Conservation (phyloP, 2,113 vertebrate genomes). For the Ictidomys tridecemlineatus region DNA sequence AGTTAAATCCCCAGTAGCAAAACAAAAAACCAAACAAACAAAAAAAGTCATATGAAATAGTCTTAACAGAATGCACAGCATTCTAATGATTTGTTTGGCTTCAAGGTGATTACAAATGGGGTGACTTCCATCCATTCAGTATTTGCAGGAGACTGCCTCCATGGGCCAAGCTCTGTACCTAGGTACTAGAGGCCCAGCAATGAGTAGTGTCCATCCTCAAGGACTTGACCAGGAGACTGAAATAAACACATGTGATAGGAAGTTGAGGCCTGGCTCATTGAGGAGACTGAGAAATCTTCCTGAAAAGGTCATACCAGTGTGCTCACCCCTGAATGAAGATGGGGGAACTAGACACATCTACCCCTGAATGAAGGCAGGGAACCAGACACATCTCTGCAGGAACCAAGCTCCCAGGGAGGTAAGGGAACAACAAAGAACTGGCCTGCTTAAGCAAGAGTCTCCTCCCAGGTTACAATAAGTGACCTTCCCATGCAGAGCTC, state of each 20-base stretch:
- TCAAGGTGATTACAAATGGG: neutral
- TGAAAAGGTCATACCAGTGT: accelerated
- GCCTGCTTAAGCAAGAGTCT: accelerated
- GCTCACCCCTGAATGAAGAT: neutral
- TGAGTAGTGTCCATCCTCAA: neutral
- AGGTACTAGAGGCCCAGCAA: neutral
- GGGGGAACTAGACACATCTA: neutral
- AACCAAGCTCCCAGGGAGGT: neutral
- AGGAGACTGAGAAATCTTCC: accelerated
- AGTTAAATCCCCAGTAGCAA: too few species aligned
- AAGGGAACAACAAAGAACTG: too few species aligned
- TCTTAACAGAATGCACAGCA: neutral
- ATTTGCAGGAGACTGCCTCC: neutral
- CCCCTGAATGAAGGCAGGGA: neutral
- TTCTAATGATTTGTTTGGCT: neutral
- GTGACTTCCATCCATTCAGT: neutral
- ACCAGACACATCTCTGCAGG: neutral
- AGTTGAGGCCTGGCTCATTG: neutral
- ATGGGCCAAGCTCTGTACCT: neutral
- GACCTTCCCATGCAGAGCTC: neutral
- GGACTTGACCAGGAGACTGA: neutral
- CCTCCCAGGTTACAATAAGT: neutral
- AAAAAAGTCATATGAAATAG: neutral
- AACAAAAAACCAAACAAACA: too few species aligned
- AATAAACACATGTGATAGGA: accelerated